A percentile compares a stretch with the other conserved stretches of the same genome.
phyloP scores from a whole-genome alignment of 2,888 invertebrate species.

The Strigamia transsilvanica region DNA sequence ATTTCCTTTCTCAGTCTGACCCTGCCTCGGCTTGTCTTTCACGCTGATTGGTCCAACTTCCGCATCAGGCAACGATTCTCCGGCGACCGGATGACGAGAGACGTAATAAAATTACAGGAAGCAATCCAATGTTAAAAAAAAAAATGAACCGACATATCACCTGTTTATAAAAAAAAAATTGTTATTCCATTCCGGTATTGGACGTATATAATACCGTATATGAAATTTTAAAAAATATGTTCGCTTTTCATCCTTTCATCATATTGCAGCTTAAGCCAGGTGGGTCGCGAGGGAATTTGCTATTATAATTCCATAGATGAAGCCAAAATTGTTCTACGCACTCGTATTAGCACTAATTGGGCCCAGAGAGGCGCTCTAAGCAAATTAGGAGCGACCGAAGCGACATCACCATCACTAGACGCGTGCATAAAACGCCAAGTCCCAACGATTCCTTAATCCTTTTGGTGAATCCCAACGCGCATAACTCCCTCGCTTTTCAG shows the following conservation, averaged over 20 bases:
- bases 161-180: no score
- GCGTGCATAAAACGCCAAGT: constrained; percentile 38
- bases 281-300: constrained; percentile 26
- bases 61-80: constrained; percentile 49
- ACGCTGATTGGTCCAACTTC: constrained; percentile 49
- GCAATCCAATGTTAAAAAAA: constrained; percentile 13
- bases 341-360: constrained; percentile 45
- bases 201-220: background rate
- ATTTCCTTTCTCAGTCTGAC: constrained; percentile 33
- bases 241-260: constrained; percentile 7
- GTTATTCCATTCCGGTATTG: no score
- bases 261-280: constrained; percentile 23
- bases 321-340: constrained; percentile 43
- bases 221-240: background rate
- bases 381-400: constrained; percentile 46
- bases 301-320: constrained; percentile 46
- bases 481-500: constrained; percentile 28
- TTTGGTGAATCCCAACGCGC: constrained; percentile 36
- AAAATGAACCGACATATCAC: background rate
- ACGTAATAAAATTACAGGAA: constrained; percentile 32
- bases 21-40: constrained; percentile 47
- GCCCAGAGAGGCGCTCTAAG: constrained; percentile 34
- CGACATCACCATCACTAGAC: constrained; percentile 33
- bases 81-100: constrained; percentile 31
- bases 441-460: constrained; percentile 37